Percentiles rank a stretch among this genome's conserved stretches.
These are phyloP conservation scores for Odontamblyopus lacepedii DNA, from an alignment of 2,797 vertebrate species.

Conservation along the genomic window DNA sequence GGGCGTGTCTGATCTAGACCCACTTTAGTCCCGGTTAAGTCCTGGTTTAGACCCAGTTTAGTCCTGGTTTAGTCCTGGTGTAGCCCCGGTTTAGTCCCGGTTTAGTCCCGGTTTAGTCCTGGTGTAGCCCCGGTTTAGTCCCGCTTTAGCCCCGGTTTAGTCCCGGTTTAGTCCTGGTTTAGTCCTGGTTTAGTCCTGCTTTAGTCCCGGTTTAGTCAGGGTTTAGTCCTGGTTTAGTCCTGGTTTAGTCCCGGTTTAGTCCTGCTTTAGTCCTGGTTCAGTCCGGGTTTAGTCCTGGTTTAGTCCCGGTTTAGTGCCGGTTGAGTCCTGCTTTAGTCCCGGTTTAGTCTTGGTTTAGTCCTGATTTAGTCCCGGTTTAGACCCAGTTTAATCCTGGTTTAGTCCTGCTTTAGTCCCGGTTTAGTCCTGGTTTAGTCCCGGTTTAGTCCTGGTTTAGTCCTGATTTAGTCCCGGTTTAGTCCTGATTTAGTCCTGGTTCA, in stretches of 20 bases:
- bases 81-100: too few relatives aligned
- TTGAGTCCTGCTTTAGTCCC: neutral
- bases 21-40: too few relatives aligned
- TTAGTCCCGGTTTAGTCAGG: neutral
- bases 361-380: neutral
- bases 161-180: too few relatives aligned
- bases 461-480: neutral
- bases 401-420: neutral
- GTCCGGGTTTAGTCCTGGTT: neutral
- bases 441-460: constrained; percentile 5
- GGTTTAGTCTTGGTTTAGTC: neutral
- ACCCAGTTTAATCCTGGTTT: neutral
- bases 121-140: neutral
- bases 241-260: neutral
- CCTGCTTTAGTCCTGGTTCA: constrained; percentile 3
- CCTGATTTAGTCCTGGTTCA: constrained; percentile 2
- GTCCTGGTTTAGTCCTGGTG: neutral
- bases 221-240: too few relatives aligned
- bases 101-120: neutral
- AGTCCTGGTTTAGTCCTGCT: neutral
- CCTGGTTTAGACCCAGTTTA: too few relatives aligned
- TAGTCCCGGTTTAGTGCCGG: neutral
- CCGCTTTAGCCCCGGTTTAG: neutral
- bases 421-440: neutral
- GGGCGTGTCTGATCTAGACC: neutral